phyloP scores from a whole-genome alignment of 2,113 vertebrate genomes.

The Neofelis nebulosa region DNA sequence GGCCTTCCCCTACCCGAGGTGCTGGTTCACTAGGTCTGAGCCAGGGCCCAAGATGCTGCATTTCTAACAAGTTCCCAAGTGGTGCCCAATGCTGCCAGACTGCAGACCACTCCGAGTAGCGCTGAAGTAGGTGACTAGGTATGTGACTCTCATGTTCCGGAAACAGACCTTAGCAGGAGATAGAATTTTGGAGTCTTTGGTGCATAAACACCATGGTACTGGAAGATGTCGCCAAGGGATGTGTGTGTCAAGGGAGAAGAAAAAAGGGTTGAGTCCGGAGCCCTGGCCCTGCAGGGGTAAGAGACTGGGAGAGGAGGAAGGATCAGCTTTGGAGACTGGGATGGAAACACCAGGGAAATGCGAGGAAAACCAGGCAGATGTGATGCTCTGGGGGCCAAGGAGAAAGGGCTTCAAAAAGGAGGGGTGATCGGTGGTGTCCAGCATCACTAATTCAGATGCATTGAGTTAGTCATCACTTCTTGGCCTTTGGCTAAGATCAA shows the following conservation, averaged over 20 bases:
- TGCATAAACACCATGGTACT: neutral
- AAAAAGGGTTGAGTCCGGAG: neutral
- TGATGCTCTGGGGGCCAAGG: neutral
- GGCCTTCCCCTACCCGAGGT: rapidly evolving
- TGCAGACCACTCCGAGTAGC: neutral
- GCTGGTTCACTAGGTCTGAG: neutral
- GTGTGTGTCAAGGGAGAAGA: neutral
- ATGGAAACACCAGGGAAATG: neutral
- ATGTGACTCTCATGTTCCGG: neutral
- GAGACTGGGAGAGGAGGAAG: neutral
- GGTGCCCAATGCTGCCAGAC: neutral
- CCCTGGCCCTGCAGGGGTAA: neutral
- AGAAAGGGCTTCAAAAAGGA: neutral
- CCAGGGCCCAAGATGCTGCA: neutral
- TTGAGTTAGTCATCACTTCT: no score
- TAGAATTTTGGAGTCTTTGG: no score
- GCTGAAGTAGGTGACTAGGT: rapidly evolving
- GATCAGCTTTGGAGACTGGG: neutral
- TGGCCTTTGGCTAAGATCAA: no score
- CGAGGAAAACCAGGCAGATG: neutral
- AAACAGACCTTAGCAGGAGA: neutral
- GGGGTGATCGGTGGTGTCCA: neutral
- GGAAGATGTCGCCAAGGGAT: neutral
- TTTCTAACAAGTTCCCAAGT: neutral
- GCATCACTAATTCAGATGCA: rapidly evolving